These are phyloP conservation scores for Toxotes lorentzi DNA, from an alignment of 2,797 vertebrate genomes.

Conservation along the genomic window DNA sequence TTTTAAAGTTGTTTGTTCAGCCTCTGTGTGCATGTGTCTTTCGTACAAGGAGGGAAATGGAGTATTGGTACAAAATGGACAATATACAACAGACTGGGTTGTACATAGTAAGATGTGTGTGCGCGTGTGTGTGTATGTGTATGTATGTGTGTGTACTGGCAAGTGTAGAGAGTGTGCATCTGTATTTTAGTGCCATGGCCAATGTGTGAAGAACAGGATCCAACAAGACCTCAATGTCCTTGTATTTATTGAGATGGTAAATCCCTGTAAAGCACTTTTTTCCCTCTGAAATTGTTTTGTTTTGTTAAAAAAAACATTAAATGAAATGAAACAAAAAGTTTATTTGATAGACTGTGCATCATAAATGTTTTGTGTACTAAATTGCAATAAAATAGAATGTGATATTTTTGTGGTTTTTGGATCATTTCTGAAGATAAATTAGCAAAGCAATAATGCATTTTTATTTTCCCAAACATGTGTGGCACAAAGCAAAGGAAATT, in stretches of 20 bases:
- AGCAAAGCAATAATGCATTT: constrained; percentile 10
- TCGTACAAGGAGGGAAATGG: constrained; percentile 60
- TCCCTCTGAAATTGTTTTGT: constrained; percentile 89
- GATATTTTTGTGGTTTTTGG: constrained; percentile 64
- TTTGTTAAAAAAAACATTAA: constrained; percentile 86
- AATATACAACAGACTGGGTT: constrained; percentile 73
- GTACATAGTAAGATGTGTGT: constrained; percentile 71
- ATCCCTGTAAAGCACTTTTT: constrained; percentile 98
- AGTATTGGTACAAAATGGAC: constrained; percentile 80
- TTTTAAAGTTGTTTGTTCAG: constrained; percentile 71
- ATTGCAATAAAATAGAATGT: constrained; percentile 92
- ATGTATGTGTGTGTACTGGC: constrained; percentile 50
- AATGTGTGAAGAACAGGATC: constrained; percentile 85
- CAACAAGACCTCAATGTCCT: constrained; percentile 88
- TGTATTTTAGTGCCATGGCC: constrained; percentile 78
- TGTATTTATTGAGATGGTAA: constrained; percentile 99
- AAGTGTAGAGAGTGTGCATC: constrained; percentile 68
- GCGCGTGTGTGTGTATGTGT: constrained; percentile 73
- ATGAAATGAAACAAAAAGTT: constrained; percentile 82
- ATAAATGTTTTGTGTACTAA: constrained; percentile 97
- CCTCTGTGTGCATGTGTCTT: constrained; percentile 67
- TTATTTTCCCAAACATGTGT: constrained; percentile 8
- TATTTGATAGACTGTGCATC: constrained; percentile 93
- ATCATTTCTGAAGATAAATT: constrained; percentile 49
- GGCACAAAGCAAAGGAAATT: not conserved